Evolutionary conservation across 2,888 invertebrate genomes (phyloP).

Genomic region (Atethmia centrago): DNA sequence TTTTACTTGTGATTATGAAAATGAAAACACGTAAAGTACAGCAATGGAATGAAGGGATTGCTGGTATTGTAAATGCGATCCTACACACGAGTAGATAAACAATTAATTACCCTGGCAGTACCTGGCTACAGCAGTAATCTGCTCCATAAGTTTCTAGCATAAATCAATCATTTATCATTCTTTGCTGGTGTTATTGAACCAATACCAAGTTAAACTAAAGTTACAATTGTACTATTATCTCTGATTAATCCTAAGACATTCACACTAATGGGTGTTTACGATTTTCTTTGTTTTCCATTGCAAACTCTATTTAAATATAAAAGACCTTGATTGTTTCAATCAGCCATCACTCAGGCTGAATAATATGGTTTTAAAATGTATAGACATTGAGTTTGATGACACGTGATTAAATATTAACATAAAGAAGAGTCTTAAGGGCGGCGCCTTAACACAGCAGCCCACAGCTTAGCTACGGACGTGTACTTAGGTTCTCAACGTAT

Average conservation of each 20-base stretch:
- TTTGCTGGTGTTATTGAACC: conserved; percentile 18
- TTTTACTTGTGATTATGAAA: neutral
- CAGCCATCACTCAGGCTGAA: conserved; percentile 3
- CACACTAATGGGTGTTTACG: conserved; percentile 58
- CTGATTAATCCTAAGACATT: conserved; percentile 66
- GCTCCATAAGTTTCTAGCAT: conserved; percentile 1
- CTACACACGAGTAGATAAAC: neutral
- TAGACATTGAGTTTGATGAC: conserved; percentile 41
- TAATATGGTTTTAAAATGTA: conserved; percentile 37
- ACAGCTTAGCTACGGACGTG: neutral
- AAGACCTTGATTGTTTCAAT: conserved; percentile 45
- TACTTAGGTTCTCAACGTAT: neutral
- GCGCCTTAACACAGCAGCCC: neutral
- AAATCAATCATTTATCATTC: neutral
- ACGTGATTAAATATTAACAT: conserved; percentile 32
- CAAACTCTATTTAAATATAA: conserved; percentile 45
- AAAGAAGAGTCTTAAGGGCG: neutral
- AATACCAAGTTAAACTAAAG: conserved; percentile 29
- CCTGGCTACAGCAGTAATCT: neutral
- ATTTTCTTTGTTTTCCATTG: conserved; percentile 46
- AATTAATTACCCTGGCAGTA: too few species aligned
- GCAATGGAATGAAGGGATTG: neutral
- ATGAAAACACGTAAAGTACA: neutral
- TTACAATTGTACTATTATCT: conserved; percentile 66
- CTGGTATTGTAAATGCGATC: neutral